Percentiles rank a stretch among this genome's conserved stretches.
phyloP scores from a whole-genome alignment of 1,140 invertebrate genomes.

The Bombus soroeensis region DNA sequence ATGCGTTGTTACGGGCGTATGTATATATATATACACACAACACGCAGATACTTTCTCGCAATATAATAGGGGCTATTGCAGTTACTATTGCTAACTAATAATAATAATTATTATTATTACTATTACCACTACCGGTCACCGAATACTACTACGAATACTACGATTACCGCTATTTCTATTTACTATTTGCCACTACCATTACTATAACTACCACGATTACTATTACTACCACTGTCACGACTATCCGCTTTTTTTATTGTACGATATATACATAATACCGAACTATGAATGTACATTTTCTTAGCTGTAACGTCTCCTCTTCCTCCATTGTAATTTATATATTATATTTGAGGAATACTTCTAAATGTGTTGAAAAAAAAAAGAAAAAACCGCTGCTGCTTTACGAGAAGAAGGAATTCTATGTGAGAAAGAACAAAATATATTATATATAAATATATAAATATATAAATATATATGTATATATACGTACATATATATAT shows the following conservation, averaged over 20 bases:
- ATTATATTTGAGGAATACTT: constrained; percentile 70
- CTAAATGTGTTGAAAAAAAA: constrained; percentile 75
- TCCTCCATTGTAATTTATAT: constrained; percentile 71
- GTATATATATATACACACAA: constrained; percentile 34
- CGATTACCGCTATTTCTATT: constrained; percentile 42
- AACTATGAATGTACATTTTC: constrained; percentile 76
- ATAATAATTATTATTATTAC: constrained; percentile 32
- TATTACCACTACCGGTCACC: constrained; percentile 47
- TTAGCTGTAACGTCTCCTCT: constrained; percentile 68
- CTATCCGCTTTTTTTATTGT: constrained; percentile 78
- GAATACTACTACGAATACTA: constrained; percentile 51
- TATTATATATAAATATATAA: constrained; percentile 53
- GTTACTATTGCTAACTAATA: constrained; percentile 57
- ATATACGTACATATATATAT: constrained; percentile 69
- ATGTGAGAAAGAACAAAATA: constrained; percentile 62
- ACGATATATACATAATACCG: constrained; percentile 74
- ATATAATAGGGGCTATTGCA: constrained; percentile 49
- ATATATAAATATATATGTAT: constrained; percentile 53
- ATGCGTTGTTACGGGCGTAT: background rate
- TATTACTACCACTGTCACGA: constrained; percentile 53
- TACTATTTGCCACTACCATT: constrained; percentile 58
- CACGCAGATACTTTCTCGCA: constrained; percentile 35
- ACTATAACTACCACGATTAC: constrained; percentile 49
- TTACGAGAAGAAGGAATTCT: constrained; percentile 67
- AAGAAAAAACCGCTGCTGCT: constrained; percentile 67